These are phyloP conservation scores for Notamacropus eugenii DNA, from an alignment of 2,797 vertebrate species.

Conservation along the genomic window DNA sequence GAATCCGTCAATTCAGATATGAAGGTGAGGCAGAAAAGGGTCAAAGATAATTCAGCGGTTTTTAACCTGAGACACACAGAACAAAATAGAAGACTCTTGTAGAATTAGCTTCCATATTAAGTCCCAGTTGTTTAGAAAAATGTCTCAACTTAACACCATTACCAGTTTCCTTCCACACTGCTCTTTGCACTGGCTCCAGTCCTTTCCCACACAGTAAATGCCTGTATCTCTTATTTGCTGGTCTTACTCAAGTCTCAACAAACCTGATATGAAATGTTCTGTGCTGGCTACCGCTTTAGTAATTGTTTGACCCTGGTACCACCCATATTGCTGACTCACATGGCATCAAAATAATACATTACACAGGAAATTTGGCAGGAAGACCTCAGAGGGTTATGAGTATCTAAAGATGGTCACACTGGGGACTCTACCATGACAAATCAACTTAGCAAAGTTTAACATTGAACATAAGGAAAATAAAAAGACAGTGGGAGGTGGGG, in stretches of 20 bases:
- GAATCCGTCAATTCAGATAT: background rate
- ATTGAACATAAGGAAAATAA: constrained; percentile 3
- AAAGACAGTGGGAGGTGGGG: background rate
- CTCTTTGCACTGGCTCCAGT: accelerated
- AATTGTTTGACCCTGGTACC: constrained; percentile 35
- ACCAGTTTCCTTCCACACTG: constrained; percentile 20
- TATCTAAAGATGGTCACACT: constrained; percentile 5
- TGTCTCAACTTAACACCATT: background rate
- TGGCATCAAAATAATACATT: constrained; percentile 60
- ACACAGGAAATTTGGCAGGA: constrained; percentile 73
- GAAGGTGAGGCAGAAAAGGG: background rate
- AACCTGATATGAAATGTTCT: background rate
- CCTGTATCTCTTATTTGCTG: constrained; percentile 5
- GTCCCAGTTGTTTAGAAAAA: background rate
- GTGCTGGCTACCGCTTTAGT: background rate
- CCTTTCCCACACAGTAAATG: constrained; percentile 10
- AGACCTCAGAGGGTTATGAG: constrained; percentile 65
- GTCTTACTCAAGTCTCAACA: background rate
- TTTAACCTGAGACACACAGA: background rate
- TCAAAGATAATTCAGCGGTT: background rate
- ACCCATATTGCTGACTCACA: constrained; percentile 74
- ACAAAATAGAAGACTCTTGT: constrained; percentile 28
- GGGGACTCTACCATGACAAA: background rate
- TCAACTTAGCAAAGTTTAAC: constrained; percentile 30
- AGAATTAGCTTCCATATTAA: constrained; percentile 10